Percentiles rank a stretch among this genome's conserved stretches.
These are phyloP conservation scores for Lepidocolaptes lacrymiger DNA, from an alignment of 2,797 vertebrate genomes.

Conservation along the genomic window DNA sequence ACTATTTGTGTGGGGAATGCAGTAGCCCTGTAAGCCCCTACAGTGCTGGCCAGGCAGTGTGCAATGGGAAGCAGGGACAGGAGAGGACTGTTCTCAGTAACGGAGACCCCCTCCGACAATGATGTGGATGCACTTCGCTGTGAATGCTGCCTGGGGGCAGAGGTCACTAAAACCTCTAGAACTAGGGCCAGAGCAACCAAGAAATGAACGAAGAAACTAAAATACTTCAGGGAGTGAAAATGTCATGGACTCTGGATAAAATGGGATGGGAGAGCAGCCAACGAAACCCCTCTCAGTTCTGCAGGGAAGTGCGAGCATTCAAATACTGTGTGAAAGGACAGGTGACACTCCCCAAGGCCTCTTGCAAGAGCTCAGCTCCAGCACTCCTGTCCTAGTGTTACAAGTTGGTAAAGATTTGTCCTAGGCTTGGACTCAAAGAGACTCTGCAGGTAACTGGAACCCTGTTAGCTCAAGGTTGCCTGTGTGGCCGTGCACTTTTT, in stretches of 20 bases:
- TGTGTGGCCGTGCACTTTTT: not conserved
- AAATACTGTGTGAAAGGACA: not conserved
- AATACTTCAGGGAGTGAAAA: not conserved
- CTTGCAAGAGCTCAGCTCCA: not conserved
- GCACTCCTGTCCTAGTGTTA: not conserved
- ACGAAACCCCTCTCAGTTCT: not conserved
- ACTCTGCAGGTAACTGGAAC: not conserved
- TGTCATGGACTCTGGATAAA: not conserved
- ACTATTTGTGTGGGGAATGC: not conserved
- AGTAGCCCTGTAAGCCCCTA: not conserved
- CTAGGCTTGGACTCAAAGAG: not conserved
- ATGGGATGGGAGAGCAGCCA: not conserved
- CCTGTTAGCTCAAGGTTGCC: not conserved
- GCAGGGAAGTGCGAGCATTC: not conserved
- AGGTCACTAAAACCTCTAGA: not conserved
- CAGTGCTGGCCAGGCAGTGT: not conserved
- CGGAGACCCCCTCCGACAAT: not conserved
- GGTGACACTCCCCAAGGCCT: not conserved
- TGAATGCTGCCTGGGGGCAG: not conserved
- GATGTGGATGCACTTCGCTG: not conserved
- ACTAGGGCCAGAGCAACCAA: not conserved
- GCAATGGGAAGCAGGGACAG: accelerated
- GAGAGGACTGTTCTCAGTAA: not conserved
- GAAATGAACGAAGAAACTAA: constrained; percentile 14
- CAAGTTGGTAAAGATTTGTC: not conserved